Conservation (phyloP, 2,888 invertebrate species). For the Agrilus cyanescens region DNA sequence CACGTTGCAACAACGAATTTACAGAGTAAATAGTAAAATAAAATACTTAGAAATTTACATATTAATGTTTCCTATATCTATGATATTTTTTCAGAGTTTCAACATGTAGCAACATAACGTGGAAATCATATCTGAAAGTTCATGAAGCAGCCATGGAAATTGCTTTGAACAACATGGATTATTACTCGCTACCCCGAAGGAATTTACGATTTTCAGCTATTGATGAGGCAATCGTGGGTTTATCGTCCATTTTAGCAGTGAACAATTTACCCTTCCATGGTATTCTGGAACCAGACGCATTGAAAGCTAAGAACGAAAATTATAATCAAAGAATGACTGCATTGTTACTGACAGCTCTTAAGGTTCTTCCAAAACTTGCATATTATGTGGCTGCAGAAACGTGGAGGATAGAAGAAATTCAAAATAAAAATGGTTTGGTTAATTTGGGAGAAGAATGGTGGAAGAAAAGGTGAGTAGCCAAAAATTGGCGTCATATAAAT, state of each 20-base stretch:
- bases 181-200: constrained; percentile 17
- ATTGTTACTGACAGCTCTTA: constrained; percentile 41
- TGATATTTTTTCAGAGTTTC: constrained; percentile 19
- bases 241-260: constrained; percentile 41
- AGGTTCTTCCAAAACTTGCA: constrained; percentile 44
- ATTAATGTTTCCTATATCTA: neutral
- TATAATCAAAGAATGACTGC: constrained; percentile 39
- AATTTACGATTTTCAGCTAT: constrained; percentile 34
- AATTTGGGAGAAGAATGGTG: constrained; percentile 35
- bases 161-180: constrained; percentile 23
- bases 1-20: constrained; percentile 38
- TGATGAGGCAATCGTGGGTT: constrained; percentile 42
- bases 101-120: constrained; percentile 42
- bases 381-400: constrained; percentile 45
- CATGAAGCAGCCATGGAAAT: constrained; percentile 42
- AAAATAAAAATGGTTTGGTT: constrained; percentile 11
- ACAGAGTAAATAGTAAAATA: constrained; percentile 29
- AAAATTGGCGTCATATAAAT: neutral
- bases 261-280: constrained; percentile 39
- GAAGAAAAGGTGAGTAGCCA: constrained; percentile 39
- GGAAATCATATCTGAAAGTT: constrained; percentile 41
- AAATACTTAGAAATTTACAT: neutral
- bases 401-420: constrained; percentile 39
- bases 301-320: constrained; percentile 30
- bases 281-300: constrained; percentile 36